Conservation (phyloP, 2,797 vertebrate genomes). For the Hypotaenidia okinawae region DNA sequence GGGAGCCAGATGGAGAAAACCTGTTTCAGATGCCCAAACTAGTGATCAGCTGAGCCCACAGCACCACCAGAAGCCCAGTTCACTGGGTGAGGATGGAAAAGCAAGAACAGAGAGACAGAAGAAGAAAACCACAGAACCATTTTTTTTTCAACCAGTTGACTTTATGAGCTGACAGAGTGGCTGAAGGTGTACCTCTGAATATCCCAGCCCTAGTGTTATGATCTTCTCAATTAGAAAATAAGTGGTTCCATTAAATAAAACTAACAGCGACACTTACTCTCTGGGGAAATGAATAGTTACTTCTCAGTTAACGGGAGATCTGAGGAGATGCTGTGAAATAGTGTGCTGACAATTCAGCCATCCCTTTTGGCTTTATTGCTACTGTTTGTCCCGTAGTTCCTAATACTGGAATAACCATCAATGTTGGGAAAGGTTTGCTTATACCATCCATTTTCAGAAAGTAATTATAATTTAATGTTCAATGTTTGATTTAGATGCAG, state of each 20-base stretch:
- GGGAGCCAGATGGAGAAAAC: background rate
- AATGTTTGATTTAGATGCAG: background rate
- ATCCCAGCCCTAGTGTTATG: background rate
- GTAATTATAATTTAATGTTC: background rate
- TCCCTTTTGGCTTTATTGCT: background rate
- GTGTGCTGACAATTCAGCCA: background rate
- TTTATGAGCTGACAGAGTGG: background rate
- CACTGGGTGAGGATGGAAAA: background rate
- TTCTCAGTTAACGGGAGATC: background rate
- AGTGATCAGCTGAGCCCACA: background rate
- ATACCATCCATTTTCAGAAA: background rate
- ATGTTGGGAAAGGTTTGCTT: background rate
- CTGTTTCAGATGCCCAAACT: background rate
- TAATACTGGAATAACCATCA: background rate
- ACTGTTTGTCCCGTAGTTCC: fast-evolving
- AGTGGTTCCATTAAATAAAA: background rate
- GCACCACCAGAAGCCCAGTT: background rate
- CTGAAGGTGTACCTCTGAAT: background rate
- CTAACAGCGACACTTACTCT: background rate
- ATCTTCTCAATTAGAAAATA: background rate
- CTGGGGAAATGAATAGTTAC: background rate
- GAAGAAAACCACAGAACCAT: background rate
- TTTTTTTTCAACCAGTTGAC: background rate
- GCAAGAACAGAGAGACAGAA: background rate
- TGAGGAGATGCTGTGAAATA: background rate